Percentiles rank a stretch among this genome's conserved stretches.
These are phyloP conservation scores for Bombylius discolor DNA, from an alignment of 2,888 invertebrate genomes.

Conservation along the genomic window DNA sequence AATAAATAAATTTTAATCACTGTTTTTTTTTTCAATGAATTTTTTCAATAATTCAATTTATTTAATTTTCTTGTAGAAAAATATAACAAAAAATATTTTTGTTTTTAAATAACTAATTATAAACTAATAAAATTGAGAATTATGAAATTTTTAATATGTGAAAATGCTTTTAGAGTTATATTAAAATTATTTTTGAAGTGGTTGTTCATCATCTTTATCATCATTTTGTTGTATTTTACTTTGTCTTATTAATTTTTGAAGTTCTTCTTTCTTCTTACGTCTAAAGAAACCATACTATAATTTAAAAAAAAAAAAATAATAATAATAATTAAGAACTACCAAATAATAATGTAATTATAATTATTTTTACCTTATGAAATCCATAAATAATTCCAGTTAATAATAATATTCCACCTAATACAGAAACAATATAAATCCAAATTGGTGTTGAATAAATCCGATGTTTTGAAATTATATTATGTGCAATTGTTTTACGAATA, in stretches of 20 bases:
- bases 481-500: slow-evolving; percentile 27
- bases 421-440: slow-evolving; percentile 38
- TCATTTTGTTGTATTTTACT: slow-evolving; percentile 21
- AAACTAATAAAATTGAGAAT: no score
- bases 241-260: slow-evolving; percentile 32
- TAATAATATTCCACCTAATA: slow-evolving; percentile 34
- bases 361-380: slow-evolving; percentile 28
- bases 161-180: no score
- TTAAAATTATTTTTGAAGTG: no score
- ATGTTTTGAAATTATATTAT: slow-evolving; percentile 35
- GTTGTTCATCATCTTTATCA: slow-evolving; percentile 24
- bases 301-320: slow-evolving; percentile 24
- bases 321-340: neutral
- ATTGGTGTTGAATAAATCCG: slow-evolving; percentile 26
- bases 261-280: slow-evolving; percentile 37
- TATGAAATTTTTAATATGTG: no score
- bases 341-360: no score
- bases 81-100: no score
- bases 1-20: no score
- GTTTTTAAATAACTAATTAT: no score
- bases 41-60: no score
- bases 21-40: no score
- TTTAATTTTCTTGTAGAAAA: no score
- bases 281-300: slow-evolving; percentile 38
- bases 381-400: slow-evolving; percentile 32